Base-by-base conservation (phyloP, 2,113 vertebrate species). In the Chamaea fasciata region DNA sequence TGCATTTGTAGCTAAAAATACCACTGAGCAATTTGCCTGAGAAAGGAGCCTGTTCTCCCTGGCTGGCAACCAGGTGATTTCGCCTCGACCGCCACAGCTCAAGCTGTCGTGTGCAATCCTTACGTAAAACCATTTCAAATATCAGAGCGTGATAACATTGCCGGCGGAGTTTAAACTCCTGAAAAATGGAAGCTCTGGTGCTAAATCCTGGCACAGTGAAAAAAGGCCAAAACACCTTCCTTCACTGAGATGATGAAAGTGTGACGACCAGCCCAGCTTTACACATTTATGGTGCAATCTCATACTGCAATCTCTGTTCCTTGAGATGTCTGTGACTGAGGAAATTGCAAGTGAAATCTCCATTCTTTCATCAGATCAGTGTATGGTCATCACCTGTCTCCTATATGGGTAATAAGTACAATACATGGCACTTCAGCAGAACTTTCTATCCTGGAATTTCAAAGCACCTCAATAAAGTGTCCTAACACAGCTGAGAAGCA, bases 1-100 rank as follows among this genome's bases (percentile, higher is more conserved):
- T 30, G 69, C 23, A 42, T 83, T 70, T 71, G 75, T 41, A 23
- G 73, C 85, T 96, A 92, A 96, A 96, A 96, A 94, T 95, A 93
- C 49, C 31, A 0, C 52, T 0, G 3, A 95, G 82, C 55, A 67
- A 80, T 90, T 89, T 91, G 89, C 83, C 85, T 73, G 75, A 74
- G 70, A 91, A 87, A 77, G 67, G 31, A 92, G 37, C 37, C 46
- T 60, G 68, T 10, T 24, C 35, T 60, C 27, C 39, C 68, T 37
- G 64, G 63, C 69, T 83, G 71, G 75, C 53, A 87, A 73, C 57
- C 80, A 88, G 52, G 21, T 1, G 20, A n/a, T 37, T 88, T 81
- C 75, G 62, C 46, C 71, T 91, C 1, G 1, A 31, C 49, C 3
- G 0, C 30, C 26, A 10, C 69, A 78, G 60, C 44, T 33, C 44